Conservation (phyloP, 2,113 vertebrate genomes). For the Cochlearius cochlearius region DNA sequence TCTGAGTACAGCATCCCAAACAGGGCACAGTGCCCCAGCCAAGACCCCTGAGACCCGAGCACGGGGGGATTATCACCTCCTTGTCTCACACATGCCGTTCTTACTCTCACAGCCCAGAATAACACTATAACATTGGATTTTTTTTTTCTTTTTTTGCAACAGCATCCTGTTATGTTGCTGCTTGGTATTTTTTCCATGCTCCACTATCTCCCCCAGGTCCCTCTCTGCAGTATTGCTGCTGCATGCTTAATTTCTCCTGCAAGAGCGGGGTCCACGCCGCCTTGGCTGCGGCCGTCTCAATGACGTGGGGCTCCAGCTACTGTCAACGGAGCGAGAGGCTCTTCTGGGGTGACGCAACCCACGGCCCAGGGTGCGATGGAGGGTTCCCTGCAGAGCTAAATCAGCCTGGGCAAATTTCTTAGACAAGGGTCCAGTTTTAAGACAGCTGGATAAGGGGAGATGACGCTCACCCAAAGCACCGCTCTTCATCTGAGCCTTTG, state of each 20-base stretch:
- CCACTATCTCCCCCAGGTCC: conserved; percentile 46
- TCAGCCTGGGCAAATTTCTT: background rate
- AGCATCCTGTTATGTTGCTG: conserved; percentile 1
- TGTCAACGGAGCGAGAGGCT: fast-evolving
- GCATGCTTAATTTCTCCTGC: background rate
- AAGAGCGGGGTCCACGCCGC: background rate
- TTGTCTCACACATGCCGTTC: background rate
- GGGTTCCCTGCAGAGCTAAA: background rate
- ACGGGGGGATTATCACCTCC: background rate
- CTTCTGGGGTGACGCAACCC: background rate
- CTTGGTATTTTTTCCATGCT: background rate
- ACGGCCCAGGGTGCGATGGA: background rate
- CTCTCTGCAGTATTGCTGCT: conserved; percentile 32
- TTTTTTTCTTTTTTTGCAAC: background rate
- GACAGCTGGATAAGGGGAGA: background rate
- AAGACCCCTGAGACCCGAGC: background rate
- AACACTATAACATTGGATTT: background rate
- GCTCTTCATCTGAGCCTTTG: background rate
- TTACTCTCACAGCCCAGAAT: background rate
- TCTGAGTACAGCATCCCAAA: background rate
- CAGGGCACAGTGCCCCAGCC: background rate
- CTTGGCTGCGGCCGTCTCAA: background rate
- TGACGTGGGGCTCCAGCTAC: background rate
- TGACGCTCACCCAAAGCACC: background rate
- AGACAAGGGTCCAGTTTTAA: background rate